Base-by-base conservation (phyloP, 2,797 vertebrate genomes). In the Spinus olivaceus region DNA sequence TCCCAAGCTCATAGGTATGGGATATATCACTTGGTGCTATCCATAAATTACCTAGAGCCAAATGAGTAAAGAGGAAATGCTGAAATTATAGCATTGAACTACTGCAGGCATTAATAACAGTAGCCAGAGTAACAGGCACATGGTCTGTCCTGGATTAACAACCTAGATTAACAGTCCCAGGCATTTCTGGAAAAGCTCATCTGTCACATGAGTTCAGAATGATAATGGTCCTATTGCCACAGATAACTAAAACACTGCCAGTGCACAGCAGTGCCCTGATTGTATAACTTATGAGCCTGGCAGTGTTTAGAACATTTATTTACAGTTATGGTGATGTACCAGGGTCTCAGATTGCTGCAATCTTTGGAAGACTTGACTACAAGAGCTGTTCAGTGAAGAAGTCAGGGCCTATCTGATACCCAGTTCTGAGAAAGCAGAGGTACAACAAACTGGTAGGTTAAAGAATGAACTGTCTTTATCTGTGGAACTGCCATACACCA, bases 11-110 rank as follows among this genome's bases (percentile, higher is more conserved):
- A 82, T 50, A 88, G 33, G 44, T 78, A 50, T 69, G 53, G 61
- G 53, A 72, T 94, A 35, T 81, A 95, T 94, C 51, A 72, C 57
- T 84, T 54, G 59, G 41, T 89, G 44, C 37, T 57, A 47, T 42
- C 73, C 47, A 76, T 95, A 97, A 95, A 92, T 93, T 92, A 86
- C 56, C 47, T 56, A 56, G n/a, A 90, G 19, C 27, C 49, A 74
- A 91, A 87, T 0, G 5, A 17, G 5, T 80, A 57, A 92, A 82
- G 69, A 87, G 39, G 35, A 54, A 88, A 66, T 66, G 41, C 32
- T 94, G 92, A 50, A 91, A 92, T 85, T 80, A 23, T 51, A 44
- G 60, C 78, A 49, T 14, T 88, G 81, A 74, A 80, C 44, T 84
- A 54, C 78, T 88, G 71, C 60, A 92, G 56, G 35, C 72, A 78